Conservation (phyloP, 2,888 invertebrate species). For the Antitype chi region DNA sequence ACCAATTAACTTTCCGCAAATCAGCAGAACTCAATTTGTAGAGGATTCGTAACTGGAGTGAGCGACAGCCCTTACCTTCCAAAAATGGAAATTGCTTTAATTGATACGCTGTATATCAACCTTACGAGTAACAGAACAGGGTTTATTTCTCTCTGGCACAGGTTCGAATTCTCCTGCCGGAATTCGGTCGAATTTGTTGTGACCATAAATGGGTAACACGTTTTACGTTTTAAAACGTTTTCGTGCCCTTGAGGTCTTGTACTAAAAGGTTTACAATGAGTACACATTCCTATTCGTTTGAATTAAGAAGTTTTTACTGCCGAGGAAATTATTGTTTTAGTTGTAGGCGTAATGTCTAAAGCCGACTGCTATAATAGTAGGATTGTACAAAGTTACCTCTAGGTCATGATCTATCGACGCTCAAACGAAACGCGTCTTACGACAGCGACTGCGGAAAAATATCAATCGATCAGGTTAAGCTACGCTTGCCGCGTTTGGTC, state of each 20-base stretch:
- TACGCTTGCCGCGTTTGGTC: no score
- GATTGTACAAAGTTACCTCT: no score
- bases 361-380: no score
- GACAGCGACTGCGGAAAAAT: no score
- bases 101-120: slow-evolving; percentile 42
- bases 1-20: slow-evolving; percentile 64
- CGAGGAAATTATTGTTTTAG: slow-evolving; percentile 11
- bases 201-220: slow-evolving; percentile 59
- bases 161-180: slow-evolving; percentile 1
- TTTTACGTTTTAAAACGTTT: slow-evolving; percentile 63
- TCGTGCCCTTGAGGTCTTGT: slow-evolving; percentile 48
- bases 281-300: slow-evolving; percentile 37
- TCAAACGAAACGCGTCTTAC: no score
- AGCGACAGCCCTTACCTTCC: slow-evolving; percentile 62
- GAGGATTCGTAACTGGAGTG: slow-evolving; percentile 52
- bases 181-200: slow-evolving; percentile 59
- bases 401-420: no score
- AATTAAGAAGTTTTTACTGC: slow-evolving; percentile 36
- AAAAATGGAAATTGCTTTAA: slow-evolving; percentile 63
- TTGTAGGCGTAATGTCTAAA: not conserved
- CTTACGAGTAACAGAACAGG: slow-evolving; percentile 30
- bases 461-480: no score
- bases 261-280: slow-evolving; percentile 48
- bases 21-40: slow-evolving; percentile 64
- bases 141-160: slow-evolving; percentile 44